Evolutionary conservation across 30 jellyfish, hydroid and myxozoan genomes (phyloP), one percentile per base, ranked within the genome.

Genomic region (Morbakka virulenta): DNA sequence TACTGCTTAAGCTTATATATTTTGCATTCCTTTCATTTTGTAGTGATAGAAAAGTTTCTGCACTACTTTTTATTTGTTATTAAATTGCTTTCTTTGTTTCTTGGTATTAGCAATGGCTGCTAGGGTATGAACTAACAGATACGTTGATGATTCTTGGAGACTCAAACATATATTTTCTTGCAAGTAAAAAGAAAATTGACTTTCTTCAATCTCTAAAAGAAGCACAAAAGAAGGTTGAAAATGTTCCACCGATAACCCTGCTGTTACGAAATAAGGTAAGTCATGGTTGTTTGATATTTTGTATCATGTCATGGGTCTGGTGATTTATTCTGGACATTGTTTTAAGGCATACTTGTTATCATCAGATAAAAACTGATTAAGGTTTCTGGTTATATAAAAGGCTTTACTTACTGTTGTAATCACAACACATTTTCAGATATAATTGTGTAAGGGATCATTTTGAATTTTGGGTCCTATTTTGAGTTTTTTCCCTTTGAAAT

Each of bases 91-190:
- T 68, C 64, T 68, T 68, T 69, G 24, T 13, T 0, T 35, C 1
- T 47, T 53, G 27, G 0, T 73, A 79, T 23, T 33, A 92, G 98
- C 98, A 92, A 92, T 92, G 98, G 98, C 89, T 92, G 2, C 67
- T 92, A 31, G 98, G 98, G 2, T 92, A 92, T 81, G 98, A 92
- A 64, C 87, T 92, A 23, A 79, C 98, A 21, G 98, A 92, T 67
- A 92, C 98, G 2, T 27, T 92, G 36, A 88, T 85, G 86, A 89
- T 80, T 2, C 41, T 92, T 14, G 53, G 93, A 64, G 95, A 92
- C 62, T 69, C 98, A 27, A 90, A 72, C 25, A 92, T 92, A 3
- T 63, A 80, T 64, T 79, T 92, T 41, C 74, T 92, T 72, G 98
- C 96, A 32, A 92, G 98, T 74, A 92, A 92, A 64, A 92, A 92